Conservation (phyloP, 2,113 vertebrate species). For the Potamarius usumacintae region DNA sequence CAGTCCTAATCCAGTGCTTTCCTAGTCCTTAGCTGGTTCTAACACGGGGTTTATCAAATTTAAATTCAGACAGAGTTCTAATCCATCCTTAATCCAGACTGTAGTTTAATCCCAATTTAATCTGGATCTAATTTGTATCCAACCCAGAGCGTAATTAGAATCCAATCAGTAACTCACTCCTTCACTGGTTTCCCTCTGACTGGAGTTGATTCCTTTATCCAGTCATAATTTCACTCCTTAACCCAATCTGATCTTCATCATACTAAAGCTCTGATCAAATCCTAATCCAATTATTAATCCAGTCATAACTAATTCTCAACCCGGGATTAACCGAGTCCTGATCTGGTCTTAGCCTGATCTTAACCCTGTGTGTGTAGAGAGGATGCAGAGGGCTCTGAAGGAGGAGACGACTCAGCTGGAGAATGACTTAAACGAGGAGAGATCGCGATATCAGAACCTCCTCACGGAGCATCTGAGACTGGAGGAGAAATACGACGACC, state of each 20-base stretch:
- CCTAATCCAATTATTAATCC: neutral
- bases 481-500: conserved; percentile 93
- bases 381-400: conserved; percentile 83
- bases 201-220: neutral
- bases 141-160: neutral
- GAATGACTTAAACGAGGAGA: conserved; percentile 91
- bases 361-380: conserved; percentile 72
- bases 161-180: neutral
- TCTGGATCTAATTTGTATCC: neutral
- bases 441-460: conserved; percentile 95
- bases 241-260: neutral
- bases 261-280: neutral
- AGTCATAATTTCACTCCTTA: neutral
- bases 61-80: neutral
- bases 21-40: neutral
- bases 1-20: neutral
- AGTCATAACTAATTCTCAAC: neutral
- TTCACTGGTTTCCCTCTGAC: neutral
- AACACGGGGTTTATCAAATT: neutral
- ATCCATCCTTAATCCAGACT: neutral
- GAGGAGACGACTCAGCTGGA: conserved; percentile 94
- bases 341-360: neutral
- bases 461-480: conserved; percentile 92
- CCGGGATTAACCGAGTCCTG: neutral
- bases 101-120: neutral